phyloP scores from a whole-genome alignment of 1,140 invertebrate genomes.

The Drosophila pectinifera region DNA sequence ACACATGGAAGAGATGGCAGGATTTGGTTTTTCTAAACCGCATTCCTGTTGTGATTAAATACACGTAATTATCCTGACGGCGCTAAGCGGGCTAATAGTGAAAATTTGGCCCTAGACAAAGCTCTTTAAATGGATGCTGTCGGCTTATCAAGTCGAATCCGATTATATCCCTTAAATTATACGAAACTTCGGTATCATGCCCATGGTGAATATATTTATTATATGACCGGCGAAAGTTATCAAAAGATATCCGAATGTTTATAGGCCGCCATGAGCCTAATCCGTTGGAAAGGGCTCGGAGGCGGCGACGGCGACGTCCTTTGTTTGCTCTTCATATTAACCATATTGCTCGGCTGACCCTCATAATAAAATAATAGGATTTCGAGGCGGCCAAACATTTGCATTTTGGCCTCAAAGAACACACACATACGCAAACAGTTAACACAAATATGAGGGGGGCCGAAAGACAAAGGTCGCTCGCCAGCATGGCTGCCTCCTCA shows the following conservation, averaged over 20 bases:
- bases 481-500: constrained; percentile 24
- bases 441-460: constrained; percentile 49
- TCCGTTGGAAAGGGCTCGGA: neutral
- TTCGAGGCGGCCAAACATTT: constrained; percentile 55
- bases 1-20: constrained; percentile 1
- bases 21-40: constrained; percentile 33
- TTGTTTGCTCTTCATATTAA: constrained; percentile 60
- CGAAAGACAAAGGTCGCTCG: constrained; percentile 48
- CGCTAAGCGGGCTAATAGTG: constrained; percentile 32
- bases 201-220: constrained; percentile 30
- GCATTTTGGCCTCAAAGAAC: constrained; percentile 60
- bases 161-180: constrained; percentile 37
- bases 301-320: constrained; percentile 6
- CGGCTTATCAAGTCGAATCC: constrained; percentile 30
- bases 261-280: constrained; percentile 13
- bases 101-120: constrained; percentile 29
- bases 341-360: constrained; percentile 59
- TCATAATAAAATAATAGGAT: constrained; percentile 66
- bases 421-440: constrained; percentile 41
- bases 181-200: constrained; percentile 15
- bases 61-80: constrained; percentile 54
- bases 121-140: constrained; percentile 36
- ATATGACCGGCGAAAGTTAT: constrained; percentile 41
- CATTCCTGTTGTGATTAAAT: constrained; percentile 64
- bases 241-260: constrained; percentile 45